Evolutionary conservation across 2,113 vertebrate species (phyloP).

Genomic region (Polyodon spathula): DNA sequence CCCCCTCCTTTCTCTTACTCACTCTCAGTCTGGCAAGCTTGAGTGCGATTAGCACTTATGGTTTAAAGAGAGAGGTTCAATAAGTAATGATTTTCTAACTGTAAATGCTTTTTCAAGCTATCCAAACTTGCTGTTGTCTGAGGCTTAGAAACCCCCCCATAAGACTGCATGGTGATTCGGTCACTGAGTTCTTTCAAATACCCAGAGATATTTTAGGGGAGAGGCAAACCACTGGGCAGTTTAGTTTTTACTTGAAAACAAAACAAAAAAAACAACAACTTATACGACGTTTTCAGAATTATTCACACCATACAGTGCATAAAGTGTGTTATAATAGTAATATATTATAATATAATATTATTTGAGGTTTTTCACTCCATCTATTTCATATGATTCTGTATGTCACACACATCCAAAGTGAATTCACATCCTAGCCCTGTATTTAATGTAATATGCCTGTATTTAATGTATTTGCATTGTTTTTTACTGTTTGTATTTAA

Average conservation of each 20-base stretch:
- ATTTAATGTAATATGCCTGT: no score
- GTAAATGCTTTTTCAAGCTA: neutral
- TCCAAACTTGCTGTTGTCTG: neutral
- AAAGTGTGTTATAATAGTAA: no score
- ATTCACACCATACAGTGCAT: no score
- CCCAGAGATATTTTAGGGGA: neutral
- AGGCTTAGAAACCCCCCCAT: neutral
- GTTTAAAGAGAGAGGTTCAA: neutral
- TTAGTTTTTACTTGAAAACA: neutral
- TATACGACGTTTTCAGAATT: no score
- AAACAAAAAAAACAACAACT: no score
- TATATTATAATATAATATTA: no score
- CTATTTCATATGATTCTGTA: no score
- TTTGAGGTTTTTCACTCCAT: no score
- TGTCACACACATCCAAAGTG: no score
- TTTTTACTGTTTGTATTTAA: no score
- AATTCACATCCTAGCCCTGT: no score
- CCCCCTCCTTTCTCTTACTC: neutral
- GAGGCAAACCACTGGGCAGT: neutral
- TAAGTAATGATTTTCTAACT: neutral
- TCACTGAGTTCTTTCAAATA: neutral
- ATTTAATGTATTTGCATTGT: no score
- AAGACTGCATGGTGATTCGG: neutral
- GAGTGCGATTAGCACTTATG: neutral
- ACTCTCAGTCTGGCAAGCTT: neutral